Percentiles rank a stretch among this genome's conserved stretches.
These are phyloP conservation scores for Montipora cactus DNA, from an alignment of 64 coral and sea anemone species.

Conservation along the genomic window DNA sequence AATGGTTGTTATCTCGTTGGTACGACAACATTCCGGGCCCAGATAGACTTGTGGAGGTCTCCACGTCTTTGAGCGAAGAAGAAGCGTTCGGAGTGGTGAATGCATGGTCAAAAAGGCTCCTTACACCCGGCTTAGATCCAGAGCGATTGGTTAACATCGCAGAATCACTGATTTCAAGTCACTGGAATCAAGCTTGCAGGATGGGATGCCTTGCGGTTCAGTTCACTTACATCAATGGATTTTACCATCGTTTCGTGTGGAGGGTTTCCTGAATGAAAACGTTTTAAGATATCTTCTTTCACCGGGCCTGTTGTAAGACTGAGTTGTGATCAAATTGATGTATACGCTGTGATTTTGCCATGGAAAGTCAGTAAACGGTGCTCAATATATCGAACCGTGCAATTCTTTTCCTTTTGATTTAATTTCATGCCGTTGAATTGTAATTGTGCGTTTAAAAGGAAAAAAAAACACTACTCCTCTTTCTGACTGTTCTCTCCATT, in stretches of 20 bases:
- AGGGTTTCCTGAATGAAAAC: slow-evolving; percentile 53
- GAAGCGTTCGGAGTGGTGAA: slow-evolving; percentile 52
- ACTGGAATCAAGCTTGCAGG: slow-evolving; percentile 72
- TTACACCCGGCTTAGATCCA: slow-evolving; percentile 66
- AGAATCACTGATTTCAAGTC: slow-evolving; percentile 62
- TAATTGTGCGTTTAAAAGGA: too few species aligned
- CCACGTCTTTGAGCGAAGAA: slow-evolving; percentile 67
- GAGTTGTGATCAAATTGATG: too few species aligned
- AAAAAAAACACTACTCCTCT: too few species aligned
- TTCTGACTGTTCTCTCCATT: neutral
- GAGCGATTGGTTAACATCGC: slow-evolving; percentile 37
- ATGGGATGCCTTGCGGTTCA: slow-evolving; percentile 84
- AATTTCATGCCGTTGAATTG: too few species aligned
- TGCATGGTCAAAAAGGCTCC: slow-evolving; percentile 50
- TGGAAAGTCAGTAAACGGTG: too few species aligned
- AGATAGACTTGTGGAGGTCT: slow-evolving; percentile 72
- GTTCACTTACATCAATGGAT: slow-evolving; percentile 88
- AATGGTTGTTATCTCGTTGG: slow-evolving; percentile 90
- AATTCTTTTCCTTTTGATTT: too few species aligned
- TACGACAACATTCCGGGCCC: slow-evolving; percentile 86
- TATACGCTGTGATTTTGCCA: too few species aligned
- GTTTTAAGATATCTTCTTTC: neutral
- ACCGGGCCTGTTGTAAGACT: too few species aligned
- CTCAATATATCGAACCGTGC: too few species aligned
- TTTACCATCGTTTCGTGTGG: slow-evolving; percentile 85